Percentiles rank a stretch among this genome's conserved stretches.
phyloP scores from a whole-genome alignment of 2,113 vertebrate species.

The Desmodus rotundus region DNA sequence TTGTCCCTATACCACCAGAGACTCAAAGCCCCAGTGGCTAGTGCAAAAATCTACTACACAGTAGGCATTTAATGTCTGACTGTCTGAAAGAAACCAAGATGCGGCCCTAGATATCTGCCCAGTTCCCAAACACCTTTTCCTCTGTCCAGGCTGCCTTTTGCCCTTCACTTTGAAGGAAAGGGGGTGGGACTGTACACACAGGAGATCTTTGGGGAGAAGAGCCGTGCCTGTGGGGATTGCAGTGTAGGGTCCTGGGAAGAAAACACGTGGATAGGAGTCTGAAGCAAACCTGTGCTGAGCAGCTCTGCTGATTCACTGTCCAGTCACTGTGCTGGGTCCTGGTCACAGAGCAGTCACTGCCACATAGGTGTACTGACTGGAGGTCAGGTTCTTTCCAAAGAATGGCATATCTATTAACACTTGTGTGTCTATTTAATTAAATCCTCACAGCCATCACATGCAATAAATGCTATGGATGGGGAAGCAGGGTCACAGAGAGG shows the following conservation, averaged over 20 bases:
- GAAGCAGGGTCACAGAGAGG: neutral
- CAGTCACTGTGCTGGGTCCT: neutral
- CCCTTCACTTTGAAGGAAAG: neutral
- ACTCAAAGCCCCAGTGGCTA: neutral
- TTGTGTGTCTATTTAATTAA: neutral
- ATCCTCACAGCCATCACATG: neutral
- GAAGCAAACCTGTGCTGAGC: neutral
- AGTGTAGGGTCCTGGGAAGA: neutral
- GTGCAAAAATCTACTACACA: neutral
- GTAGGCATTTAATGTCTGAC: neutral
- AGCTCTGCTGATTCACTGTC: neutral
- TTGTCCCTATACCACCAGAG: fast-evolving
- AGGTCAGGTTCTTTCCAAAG: neutral
- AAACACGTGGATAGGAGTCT: neutral
- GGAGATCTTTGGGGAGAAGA: neutral
- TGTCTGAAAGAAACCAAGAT: too few relatives aligned
- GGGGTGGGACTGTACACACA: neutral
- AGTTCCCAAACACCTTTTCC: neutral
- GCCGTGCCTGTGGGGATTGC: fast-evolving
- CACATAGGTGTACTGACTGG: neutral
- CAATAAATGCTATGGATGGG: neutral
- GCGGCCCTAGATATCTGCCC: neutral
- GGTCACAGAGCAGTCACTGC: neutral
- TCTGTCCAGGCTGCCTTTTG: neutral
- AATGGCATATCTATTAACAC: neutral